Conservation (phyloP, 2,797 vertebrate species). For the Melanitta fusca region DNA sequence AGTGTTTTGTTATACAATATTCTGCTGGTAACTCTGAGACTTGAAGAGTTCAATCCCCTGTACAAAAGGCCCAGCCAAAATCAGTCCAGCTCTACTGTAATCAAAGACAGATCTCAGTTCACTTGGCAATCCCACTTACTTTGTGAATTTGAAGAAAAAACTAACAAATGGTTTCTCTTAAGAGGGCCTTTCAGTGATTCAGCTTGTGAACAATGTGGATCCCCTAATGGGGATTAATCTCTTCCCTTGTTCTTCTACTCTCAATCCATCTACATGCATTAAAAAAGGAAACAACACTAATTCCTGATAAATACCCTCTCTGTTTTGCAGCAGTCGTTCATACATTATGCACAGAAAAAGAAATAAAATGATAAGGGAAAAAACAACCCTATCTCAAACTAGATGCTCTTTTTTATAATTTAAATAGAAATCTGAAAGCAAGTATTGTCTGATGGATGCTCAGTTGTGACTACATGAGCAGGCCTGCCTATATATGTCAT, state of each 20-base stretch:
- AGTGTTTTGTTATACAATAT: neutral
- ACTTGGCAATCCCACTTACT: neutral
- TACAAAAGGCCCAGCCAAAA: neutral
- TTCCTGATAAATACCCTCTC: neutral
- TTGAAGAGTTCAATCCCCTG: too few relatives aligned
- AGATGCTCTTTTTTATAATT: neutral
- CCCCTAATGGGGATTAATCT: neutral
- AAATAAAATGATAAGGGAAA: neutral
- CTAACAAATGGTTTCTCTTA: neutral
- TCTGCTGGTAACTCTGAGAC: neutral
- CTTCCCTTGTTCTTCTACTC: neutral
- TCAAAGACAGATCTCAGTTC: neutral
- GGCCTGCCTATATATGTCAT: neutral
- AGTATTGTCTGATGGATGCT: neutral
- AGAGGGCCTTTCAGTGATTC: neutral
- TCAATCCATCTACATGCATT: neutral
- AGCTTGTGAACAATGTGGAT: neutral
- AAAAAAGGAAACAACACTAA: neutral
- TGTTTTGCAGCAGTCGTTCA: neutral
- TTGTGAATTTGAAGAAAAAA: neutral
- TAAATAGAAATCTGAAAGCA: neutral
- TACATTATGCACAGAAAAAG: neutral
- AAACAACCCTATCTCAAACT: neutral
- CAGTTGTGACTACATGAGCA: neutral
- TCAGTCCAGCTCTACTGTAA: neutral